A percentile compares a stretch with the other conserved stretches of the same genome.
These are phyloP conservation scores for Lymantria monacha DNA, from an alignment of 2,888 invertebrate genomes.

Conservation along the genomic window DNA sequence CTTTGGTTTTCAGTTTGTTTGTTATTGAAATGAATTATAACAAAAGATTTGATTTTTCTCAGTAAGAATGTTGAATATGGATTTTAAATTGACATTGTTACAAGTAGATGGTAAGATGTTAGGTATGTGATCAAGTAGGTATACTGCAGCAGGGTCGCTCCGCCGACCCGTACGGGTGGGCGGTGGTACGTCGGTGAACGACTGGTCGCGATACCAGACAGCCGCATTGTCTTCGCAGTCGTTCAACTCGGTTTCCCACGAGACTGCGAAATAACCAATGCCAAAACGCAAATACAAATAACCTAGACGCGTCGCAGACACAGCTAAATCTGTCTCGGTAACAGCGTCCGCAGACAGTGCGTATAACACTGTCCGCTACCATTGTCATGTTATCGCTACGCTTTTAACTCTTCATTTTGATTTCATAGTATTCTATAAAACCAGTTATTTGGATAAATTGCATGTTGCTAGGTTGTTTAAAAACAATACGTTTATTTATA, in stretches of 20 bases:
- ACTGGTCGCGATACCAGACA: conserved; percentile 64
- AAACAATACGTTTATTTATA: too few species aligned
- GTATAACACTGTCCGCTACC: conserved; percentile 41
- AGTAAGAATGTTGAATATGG: too few species aligned
- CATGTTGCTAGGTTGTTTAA: too few species aligned
- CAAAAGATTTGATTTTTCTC: too few species aligned
- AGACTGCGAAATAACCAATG: conserved; percentile 74
- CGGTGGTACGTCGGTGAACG: conserved; percentile 59
- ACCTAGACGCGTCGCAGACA: conserved; percentile 79
- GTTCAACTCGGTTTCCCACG: conserved; percentile 82
- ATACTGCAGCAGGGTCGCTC: conserved; percentile 1
- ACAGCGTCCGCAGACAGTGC: conserved; percentile 50
- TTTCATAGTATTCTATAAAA: background rate
- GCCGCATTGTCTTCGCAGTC: conserved; percentile 78
- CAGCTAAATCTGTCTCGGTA: conserved; percentile 72
- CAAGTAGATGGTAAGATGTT: too few species aligned
- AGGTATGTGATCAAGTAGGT: conserved; percentile 18
- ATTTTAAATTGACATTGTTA: too few species aligned
- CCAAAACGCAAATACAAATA: conserved; percentile 78
- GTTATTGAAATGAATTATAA: too few species aligned
- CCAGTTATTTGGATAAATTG: too few species aligned
- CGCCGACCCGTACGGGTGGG: conserved; percentile 48
- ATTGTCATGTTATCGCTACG: conserved; percentile 46
- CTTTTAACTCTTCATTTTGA: conserved; percentile 14
- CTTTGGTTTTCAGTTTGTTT: too few species aligned